Conservation (phyloP, 2,113 vertebrate species). For the Dipodomys ordii region DNA sequence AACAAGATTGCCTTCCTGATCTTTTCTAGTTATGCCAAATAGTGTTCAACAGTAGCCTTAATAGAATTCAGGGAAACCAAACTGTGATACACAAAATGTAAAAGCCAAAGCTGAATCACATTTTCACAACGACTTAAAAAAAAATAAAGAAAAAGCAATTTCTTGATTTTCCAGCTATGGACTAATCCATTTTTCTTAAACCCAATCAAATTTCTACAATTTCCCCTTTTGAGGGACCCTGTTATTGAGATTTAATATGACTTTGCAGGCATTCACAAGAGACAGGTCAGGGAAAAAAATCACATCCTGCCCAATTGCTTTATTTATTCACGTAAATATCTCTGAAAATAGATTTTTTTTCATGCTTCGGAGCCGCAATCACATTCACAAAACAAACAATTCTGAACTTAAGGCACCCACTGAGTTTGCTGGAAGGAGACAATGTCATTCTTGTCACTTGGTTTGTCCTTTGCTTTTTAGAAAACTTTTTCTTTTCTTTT, state of each 20-base stretch:
- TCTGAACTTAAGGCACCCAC: conserved; percentile 60
- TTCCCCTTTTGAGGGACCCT: not conserved
- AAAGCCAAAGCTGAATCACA: conserved; percentile 48
- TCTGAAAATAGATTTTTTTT: conserved; percentile 63
- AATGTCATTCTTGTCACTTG: conserved; percentile 72
- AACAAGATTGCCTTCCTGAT: not conserved
- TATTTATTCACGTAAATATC: conserved; percentile 70
- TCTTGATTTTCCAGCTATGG: conserved; percentile 51
- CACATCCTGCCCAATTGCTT: conserved; percentile 57
- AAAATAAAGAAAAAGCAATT: not conserved
- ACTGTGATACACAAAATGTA: not conserved
- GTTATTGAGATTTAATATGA: conserved; percentile 56
- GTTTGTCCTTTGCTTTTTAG: conserved; percentile 55
- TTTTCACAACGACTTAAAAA: not conserved
- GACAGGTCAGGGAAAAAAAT: conserved; percentile 59
- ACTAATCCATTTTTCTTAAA: conserved; percentile 52
- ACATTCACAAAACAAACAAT: conserved; percentile 72
- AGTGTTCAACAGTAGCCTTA: conserved; percentile 3
- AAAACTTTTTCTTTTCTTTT: conserved; percentile 12
- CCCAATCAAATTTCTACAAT: conserved; percentile 48
- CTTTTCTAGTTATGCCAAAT: conserved; percentile 27
- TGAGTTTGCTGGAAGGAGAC: conserved; percentile 66
- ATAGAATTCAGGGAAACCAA: not conserved
- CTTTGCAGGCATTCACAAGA: conserved; percentile 71
- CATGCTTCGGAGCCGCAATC: conserved; percentile 24